Conservation (phyloP, 2,797 vertebrate species). For the Jordanella pulchra region DNA sequence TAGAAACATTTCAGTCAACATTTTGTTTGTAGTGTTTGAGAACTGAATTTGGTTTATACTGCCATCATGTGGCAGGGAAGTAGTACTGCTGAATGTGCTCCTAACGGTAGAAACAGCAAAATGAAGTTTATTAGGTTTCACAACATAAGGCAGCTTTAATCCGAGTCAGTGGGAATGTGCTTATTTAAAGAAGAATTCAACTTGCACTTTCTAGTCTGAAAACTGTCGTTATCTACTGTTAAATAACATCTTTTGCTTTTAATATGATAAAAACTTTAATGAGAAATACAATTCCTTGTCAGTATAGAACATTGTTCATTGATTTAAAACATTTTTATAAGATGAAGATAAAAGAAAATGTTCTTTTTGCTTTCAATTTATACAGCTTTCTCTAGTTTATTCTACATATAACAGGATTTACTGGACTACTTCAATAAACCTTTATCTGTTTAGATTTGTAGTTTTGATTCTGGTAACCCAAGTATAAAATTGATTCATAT, state of each 20-base stretch:
- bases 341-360: background rate
- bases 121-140: background rate
- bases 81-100: background rate
- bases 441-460: background rate
- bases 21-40: background rate
- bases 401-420: background rate
- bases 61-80: background rate
- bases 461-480: background rate
- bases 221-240: background rate
- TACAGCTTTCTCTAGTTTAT: background rate
- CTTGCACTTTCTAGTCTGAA: slow-evolving; percentile 6
- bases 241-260: background rate
- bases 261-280: background rate
- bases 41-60: background rate
- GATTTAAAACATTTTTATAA: slow-evolving; percentile 6
- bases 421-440: background rate
- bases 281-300: background rate
- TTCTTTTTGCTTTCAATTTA: background rate
- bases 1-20: background rate
- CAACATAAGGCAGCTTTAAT: slow-evolving; percentile 13
- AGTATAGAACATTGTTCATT: background rate
- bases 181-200: slow-evolving; percentile 16
- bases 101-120: background rate
- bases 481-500: background rate
- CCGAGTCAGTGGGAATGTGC: background rate